phyloP scores from a whole-genome alignment of 2,113 vertebrate genomes.

The Spilogale gracilis region DNA sequence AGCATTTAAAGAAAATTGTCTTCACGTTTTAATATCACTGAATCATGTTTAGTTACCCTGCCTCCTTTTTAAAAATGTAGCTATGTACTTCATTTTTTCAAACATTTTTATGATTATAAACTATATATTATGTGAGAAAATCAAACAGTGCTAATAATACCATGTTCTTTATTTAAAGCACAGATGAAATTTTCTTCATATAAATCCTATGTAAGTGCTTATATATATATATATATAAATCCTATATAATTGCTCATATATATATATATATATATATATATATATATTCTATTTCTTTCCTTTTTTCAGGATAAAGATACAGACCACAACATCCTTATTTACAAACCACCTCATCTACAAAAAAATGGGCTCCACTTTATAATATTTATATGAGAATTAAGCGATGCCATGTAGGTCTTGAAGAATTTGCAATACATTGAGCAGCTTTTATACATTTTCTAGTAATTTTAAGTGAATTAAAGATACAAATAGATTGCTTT shows the following conservation, averaged over 20 bases:
- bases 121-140: background rate
- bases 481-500: background rate
- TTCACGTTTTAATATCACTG: background rate
- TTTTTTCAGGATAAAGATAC: background rate
- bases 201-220: background rate
- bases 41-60: background rate
- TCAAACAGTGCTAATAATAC: background rate
- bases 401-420: background rate
- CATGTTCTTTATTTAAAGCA: background rate
- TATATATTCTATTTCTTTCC: background rate
- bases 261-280: background rate
- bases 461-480: constrained; percentile 29
- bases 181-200: constrained; percentile 17
- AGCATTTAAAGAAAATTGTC: background rate
- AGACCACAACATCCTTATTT: background rate
- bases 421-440: background rate
- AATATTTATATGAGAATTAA: background rate
- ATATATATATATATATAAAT: background rate
- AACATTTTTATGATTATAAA: background rate
- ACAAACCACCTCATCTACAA: background rate
- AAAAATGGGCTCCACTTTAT: background rate
- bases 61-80: background rate
- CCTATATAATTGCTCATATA: background rate
- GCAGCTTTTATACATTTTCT: background rate
- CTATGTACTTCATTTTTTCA: background rate